phyloP scores from a whole-genome alignment of 1,140 invertebrate genomes.

The Bombyx mandarina region DNA sequence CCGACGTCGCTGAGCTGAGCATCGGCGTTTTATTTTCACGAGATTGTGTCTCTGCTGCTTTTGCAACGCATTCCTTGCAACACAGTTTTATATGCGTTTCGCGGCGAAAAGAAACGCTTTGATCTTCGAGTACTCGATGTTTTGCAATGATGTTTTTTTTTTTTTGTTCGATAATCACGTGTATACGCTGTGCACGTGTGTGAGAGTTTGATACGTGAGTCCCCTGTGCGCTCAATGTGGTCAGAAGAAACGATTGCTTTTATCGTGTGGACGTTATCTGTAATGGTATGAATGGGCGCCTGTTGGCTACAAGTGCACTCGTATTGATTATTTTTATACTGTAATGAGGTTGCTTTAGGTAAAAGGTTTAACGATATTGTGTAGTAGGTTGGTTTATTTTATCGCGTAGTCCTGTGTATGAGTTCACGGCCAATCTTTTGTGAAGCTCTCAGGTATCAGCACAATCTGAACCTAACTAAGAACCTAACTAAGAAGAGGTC shows the following conservation, averaged over 20 bases:
- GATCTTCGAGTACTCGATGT: conserved; percentile 22
- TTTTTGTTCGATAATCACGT: conserved; percentile 8
- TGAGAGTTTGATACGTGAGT: conserved; percentile 8
- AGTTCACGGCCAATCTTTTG: no score
- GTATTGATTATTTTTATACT: conserved; percentile 49
- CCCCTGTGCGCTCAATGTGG: conserved; percentile 5
- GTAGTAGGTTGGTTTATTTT: conserved; percentile 23
- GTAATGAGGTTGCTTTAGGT: conserved; percentile 43
- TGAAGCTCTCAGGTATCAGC: no score
- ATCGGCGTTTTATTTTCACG: conserved; percentile 58
- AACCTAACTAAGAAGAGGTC: no score
- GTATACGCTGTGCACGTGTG: conserved; percentile 3
- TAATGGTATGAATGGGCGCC: conserved; percentile 19
- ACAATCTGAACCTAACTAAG: no score
- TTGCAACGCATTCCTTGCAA: conserved; percentile 40
- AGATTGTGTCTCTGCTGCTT: conserved; percentile 44
- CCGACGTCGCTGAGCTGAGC: conserved; percentile 27
- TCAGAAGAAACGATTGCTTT: conserved; percentile 14
- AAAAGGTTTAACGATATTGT: conserved; percentile 13
- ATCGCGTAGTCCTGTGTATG: no score
- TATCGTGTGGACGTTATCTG: conserved; percentile 19
- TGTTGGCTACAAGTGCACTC: conserved; percentile 22
- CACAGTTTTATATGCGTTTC: conserved; percentile 42
- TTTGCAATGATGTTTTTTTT: conserved; percentile 1
- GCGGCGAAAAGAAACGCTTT: conserved; percentile 33